Conservation (phyloP, 2,113 vertebrate species). For the Petroica traversi region DNA sequence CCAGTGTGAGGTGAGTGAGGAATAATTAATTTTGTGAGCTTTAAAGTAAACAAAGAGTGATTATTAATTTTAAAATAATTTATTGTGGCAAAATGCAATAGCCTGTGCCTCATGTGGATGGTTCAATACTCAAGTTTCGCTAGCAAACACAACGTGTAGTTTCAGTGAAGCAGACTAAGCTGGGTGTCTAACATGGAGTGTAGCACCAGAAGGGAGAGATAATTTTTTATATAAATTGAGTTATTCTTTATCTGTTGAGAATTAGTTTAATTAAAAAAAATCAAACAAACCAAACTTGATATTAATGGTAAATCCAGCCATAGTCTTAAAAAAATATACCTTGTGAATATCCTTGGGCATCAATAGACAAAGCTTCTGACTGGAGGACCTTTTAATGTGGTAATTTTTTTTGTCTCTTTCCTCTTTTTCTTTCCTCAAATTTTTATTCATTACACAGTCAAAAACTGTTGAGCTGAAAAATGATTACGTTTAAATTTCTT, state of each 20-base stretch:
- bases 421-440: not conserved
- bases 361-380: not conserved
- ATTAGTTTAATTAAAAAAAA: not conserved
- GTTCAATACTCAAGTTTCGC: not conserved
- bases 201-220: not conserved
- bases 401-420: not conserved
- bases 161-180: not conserved
- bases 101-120: not conserved
- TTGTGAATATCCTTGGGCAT: not conserved
- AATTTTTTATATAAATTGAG: not conserved
- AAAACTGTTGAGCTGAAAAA: slow-evolving; percentile 44
- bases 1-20: not conserved
- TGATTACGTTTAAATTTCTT: slow-evolving; percentile 36
- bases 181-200: not conserved
- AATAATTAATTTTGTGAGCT: not conserved
- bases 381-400: not conserved
- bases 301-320: not conserved
- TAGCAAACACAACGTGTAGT: not conserved
- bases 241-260: not conserved
- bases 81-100: not conserved
- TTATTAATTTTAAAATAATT: not conserved
- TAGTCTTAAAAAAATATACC: not conserved
- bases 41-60: not conserved
- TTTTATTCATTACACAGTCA: slow-evolving; percentile 16
- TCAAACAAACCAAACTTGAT: not conserved